Evolutionary conservation across 2,797 vertebrate species (phyloP).

Genomic region (Helicolenus hilgendorfi): DNA sequence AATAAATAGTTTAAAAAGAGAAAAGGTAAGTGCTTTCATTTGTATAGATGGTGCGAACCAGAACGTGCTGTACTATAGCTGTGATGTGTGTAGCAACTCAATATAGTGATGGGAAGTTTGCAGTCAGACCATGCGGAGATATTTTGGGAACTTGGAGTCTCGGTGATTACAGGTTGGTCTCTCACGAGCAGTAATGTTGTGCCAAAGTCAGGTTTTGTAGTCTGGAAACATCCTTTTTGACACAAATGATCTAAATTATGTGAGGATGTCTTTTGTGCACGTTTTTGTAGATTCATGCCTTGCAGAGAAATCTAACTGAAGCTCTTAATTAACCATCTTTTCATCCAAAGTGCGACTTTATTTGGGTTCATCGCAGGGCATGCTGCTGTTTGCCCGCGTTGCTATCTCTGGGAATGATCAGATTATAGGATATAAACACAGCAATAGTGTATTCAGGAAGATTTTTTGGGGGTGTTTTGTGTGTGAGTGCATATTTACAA

Average conservation of each 20-base stretch:
- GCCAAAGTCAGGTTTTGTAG: neutral
- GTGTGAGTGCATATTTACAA: neutral
- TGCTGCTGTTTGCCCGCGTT: neutral
- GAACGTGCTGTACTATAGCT: neutral
- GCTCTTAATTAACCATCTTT: neutral
- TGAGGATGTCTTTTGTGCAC: neutral
- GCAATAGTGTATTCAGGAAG: neutral
- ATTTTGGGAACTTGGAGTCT: slow-evolving; percentile 6
- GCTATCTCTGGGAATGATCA: neutral
- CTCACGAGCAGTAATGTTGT: slow-evolving; percentile 18
- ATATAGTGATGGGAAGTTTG: slow-evolving; percentile 42
- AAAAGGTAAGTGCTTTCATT: slow-evolving; percentile 76
- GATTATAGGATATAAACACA: neutral
- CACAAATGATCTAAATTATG: slow-evolving; percentile 10
- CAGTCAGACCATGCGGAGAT: slow-evolving; percentile 10
- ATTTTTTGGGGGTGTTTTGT: neutral
- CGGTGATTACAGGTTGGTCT: neutral
- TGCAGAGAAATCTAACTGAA: neutral
- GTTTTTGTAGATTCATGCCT: neutral
- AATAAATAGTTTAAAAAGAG: slow-evolving; percentile 30
- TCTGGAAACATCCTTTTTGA: slow-evolving; percentile 4
- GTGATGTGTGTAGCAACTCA: too few relatives aligned
- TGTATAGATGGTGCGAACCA: slow-evolving; percentile 16
- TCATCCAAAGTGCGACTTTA: slow-evolving; percentile 3
- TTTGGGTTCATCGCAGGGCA: slow-evolving; percentile 1